Percentiles rank a stretch among this genome's conserved stretches.
Evolutionary conservation across 1,140 invertebrate species (phyloP).

Genomic region (Daktulosphaira vitifoliae): DNA sequence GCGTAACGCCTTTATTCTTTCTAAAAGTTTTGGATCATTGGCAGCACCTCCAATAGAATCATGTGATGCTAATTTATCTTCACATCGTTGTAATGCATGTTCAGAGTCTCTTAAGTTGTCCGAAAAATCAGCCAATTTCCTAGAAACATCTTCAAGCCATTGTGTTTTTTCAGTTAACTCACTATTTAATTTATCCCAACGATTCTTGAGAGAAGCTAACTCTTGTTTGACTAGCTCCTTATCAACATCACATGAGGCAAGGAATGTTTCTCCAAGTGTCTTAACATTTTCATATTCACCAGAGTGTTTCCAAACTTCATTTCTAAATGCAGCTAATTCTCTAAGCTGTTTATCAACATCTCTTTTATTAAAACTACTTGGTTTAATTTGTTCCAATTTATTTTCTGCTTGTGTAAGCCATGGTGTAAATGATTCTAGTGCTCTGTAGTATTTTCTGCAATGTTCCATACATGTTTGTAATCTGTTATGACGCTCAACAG

Average conservation of each 20-base stretch:
- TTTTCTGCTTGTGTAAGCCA: constrained; percentile 83
- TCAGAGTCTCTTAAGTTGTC: constrained; percentile 75
- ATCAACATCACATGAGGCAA: constrained; percentile 76
- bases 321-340: constrained; percentile 80
- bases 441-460: constrained; percentile 79
- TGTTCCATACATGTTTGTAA: constrained; percentile 85
- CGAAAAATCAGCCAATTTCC: constrained; percentile 72
- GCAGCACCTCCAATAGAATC: constrained; percentile 67
- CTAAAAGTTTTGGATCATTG: constrained; percentile 70
- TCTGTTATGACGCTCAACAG: constrained; percentile 70
- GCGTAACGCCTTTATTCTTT: constrained; percentile 66
- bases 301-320: constrained; percentile 84
- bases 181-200: constrained; percentile 86
- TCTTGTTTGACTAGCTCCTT: constrained; percentile 80
- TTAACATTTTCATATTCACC: constrained; percentile 86
- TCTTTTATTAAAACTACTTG: constrained; percentile 70
- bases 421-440: constrained; percentile 73
- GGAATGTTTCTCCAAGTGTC: constrained; percentile 74
- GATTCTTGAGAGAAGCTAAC: constrained; percentile 64
- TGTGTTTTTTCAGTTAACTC: constrained; percentile 55
- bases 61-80: constrained; percentile 75
- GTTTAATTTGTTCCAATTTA: constrained; percentile 67
- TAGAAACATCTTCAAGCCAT: constrained; percentile 73
- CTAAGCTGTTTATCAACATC: constrained; percentile 82
- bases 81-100: constrained; percentile 71